phyloP scores from a whole-genome alignment of 2,113 vertebrate genomes.

The Podarcis cretensis region DNA sequence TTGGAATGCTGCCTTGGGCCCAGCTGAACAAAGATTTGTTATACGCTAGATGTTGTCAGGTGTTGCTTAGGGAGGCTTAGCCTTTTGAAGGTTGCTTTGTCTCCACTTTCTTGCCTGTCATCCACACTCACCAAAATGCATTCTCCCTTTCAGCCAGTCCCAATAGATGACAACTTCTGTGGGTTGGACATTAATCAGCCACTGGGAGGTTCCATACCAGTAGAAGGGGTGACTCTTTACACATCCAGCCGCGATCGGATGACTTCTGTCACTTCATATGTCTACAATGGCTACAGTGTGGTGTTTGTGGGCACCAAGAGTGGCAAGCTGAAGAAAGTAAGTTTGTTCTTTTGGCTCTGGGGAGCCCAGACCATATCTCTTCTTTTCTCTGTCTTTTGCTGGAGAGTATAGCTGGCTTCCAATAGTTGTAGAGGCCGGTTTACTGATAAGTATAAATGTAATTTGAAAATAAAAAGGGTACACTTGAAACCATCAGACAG shows the following conservation, averaged over 20 bases:
- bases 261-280: slow-evolving; percentile 94
- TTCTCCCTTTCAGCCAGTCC: slow-evolving; percentile 87
- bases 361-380: fast-evolving
- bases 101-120: slow-evolving; percentile 26
- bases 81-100: background rate
- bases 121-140: slow-evolving; percentile 43
- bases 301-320: slow-evolving; percentile 96
- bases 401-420: background rate
- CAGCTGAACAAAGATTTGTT: background rate
- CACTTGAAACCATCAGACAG: background rate
- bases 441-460: background rate
- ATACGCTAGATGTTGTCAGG: background rate
- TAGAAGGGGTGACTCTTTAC: slow-evolving; percentile 91
- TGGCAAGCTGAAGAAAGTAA: slow-evolving; percentile 95
- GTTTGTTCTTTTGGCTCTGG: background rate
- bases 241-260: slow-evolving; percentile 93
- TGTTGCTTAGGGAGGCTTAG: background rate
- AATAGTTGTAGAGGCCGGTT: fast-evolving
- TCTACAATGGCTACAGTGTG: slow-evolving; percentile 96
- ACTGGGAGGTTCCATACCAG: slow-evolving; percentile 90
- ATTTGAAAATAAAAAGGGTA: background rate
- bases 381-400: fast-evolving
- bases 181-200: slow-evolving; percentile 99
- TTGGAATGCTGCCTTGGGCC: background rate
- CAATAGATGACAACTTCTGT: slow-evolving; percentile 97